Percentiles rank a stretch among this genome's conserved stretches.
These are phyloP conservation scores for Hormaphis cornu DNA, from an alignment of 1,140 invertebrate genomes.

Conservation along the genomic window DNA sequence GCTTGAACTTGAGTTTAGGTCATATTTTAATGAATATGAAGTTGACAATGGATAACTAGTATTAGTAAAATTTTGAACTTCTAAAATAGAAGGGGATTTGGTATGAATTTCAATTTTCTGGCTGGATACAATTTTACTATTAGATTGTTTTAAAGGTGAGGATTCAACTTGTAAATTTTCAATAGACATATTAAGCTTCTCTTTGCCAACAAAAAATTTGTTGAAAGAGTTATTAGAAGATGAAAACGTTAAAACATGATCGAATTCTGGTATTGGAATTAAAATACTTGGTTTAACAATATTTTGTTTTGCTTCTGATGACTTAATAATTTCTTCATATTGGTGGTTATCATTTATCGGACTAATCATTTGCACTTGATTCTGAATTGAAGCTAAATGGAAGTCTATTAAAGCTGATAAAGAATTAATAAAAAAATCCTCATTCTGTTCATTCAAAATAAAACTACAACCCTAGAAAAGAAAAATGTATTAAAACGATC, in stretches of 20 bases:
- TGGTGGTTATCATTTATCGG: not conserved
- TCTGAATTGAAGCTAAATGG: constrained; percentile 3
- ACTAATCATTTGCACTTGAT: constrained; percentile 17
- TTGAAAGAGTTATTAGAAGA: not conserved
- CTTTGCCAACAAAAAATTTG: not conserved
- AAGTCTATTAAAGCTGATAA: constrained; percentile 1
- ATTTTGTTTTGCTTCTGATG: not conserved
- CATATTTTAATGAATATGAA: not conserved
- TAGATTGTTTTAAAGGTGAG: not conserved
- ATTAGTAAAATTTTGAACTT: not conserved
- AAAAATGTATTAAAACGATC: not conserved
- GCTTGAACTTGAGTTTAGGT: not conserved
- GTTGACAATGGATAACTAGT: not conserved
- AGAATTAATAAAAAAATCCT: not conserved
- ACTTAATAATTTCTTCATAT: not conserved
- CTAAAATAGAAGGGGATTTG: not conserved
- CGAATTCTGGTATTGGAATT: not conserved
- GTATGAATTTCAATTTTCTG: not conserved
- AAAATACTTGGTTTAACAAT: not conserved
- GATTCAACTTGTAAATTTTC: not conserved
- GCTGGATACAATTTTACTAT: not conserved
- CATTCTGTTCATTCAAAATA: not conserved
- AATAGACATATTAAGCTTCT: not conserved
- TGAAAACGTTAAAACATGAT: not conserved
- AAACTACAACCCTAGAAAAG: not conserved